Base-by-base conservation (phyloP, 2,797 vertebrate genomes). In the Semotilus atromaculatus region DNA sequence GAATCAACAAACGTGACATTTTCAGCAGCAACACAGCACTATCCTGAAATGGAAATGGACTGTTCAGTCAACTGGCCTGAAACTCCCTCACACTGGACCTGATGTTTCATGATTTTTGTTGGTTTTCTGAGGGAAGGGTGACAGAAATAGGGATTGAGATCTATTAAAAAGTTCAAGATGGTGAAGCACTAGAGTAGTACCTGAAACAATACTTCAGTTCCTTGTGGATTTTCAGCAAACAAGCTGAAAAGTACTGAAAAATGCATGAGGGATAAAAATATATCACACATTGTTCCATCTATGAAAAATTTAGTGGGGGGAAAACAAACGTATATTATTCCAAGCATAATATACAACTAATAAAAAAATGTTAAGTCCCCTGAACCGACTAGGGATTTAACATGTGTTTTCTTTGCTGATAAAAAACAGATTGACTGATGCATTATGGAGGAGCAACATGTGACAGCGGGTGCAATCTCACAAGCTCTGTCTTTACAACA, bases 211-310 rank as follows among this genome's bases (percentile, higher is more conserved):
- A 36, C 48, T 72, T 36, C 78, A 74, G 43, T 48, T 82, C 74
- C 80, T 14, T 51, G 40, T 51, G 75, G 74, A 71, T 72, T 78
- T 83, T 83, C 48, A 79, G 58, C 58, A 26, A 34, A 45, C 67
- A 60, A 77, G 62, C 62, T 45, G 51, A 70, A 64, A 72, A 84
- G 31, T 29, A 7, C 48, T 80, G 8, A 83, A 74, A 84, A 84
- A 80, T 84, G 62, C 76, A 80, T 68, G 70, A 84, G 66, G 80
- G 38, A 74, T 75, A 87, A 87, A 84, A 67, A 87, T 70, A 64
- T 83, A 87, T 73, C 70, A 83, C 80, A 86, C 55, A 72, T 53
- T 68, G 60, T 45, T 58, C 45, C 68, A 79, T 68, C 68, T 67
- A 80, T 83, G 18, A 83, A 86, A 80, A 29, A 80, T 73, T 11